Conservation (phyloP, 2,797 vertebrate species). For the Microctenopoma steveboyesi region DNA sequence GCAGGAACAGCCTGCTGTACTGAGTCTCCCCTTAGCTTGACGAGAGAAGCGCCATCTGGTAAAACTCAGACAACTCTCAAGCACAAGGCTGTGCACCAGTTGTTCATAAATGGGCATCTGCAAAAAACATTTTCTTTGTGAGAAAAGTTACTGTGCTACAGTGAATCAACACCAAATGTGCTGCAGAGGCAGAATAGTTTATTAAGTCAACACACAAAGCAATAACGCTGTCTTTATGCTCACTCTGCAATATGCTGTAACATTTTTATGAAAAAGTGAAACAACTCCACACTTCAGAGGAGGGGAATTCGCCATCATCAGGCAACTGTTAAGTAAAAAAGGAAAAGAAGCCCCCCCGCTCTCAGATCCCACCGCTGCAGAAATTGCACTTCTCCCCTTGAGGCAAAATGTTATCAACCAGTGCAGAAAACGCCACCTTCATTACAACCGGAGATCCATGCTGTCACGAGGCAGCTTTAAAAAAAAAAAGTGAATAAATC, state of each 20-base stretch:
- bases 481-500: slow-evolving; percentile 22
- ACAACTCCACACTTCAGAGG: slow-evolving; percentile 1
- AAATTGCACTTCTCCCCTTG: slow-evolving; percentile 15
- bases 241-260: slow-evolving; percentile 21
- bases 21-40: slow-evolving; percentile 33
- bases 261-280: slow-evolving; percentile 22
- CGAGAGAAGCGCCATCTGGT: slow-evolving; percentile 42
- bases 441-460: slow-evolving; percentile 1
- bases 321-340: slow-evolving; percentile 26
- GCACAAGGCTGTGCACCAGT: background rate
- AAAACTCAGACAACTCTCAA: slow-evolving; percentile 26
- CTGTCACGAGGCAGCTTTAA: slow-evolving; percentile 33
- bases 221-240: background rate
- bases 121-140: slow-evolving; percentile 1
- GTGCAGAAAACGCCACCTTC: slow-evolving; percentile 13
- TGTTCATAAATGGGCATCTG: slow-evolving; percentile 14
- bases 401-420: slow-evolving; percentile 28
- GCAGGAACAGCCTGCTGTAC: slow-evolving; percentile 16
- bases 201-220: slow-evolving; percentile 14
- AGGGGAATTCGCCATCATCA: slow-evolving; percentile 13
- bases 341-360: slow-evolving; percentile 10
- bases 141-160: background rate
- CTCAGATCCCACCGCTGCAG: slow-evolving; percentile 20
- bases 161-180: slow-evolving; percentile 11
- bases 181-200: slow-evolving; percentile 22